Evolutionary conservation across 2,113 vertebrate genomes (phyloP), one percentile per base, ranked within the genome.

Genomic region (Piprites chloris): DNA sequence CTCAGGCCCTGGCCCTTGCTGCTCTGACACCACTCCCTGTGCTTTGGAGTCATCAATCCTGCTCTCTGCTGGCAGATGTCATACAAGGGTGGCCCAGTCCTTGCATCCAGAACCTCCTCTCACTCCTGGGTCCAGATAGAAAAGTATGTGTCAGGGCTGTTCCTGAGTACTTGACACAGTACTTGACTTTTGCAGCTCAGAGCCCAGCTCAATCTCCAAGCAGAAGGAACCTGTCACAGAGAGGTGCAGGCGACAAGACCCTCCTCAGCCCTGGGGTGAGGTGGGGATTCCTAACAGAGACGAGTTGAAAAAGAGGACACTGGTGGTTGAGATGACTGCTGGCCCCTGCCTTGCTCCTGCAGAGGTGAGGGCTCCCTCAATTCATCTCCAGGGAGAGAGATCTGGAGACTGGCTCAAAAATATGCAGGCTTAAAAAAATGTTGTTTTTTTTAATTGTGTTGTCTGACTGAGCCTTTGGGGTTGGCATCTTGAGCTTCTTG

Each of bases 161-260:
- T 90, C 82, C 1, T 2, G 44, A 82, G 37, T 32, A 39, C 56
- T 44, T 1, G 0, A 1, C 0, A 1, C 18, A 52, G 9, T 53
- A n/a, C n/a, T n/a, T n/a, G n/a, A n/a, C n/a, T n/a, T 79, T 84
- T 81, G 59, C 59, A 87, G 87, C 63, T 39, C 67, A 44, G 35
- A 80, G 30, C 46, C 50, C 28, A 65, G 59, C 50, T 20, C 0
- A 1, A 0, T 30, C 28, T 62, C 81, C 61, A 62, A 23, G 46
- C 41, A 71, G 73, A 68, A 69, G 81, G 52, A 66, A 41, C 30
- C 24, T 35, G 58, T 24, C 55, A 19, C 1, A 5, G 32, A 35
- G 42, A 5, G 49, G 11, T 30, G 82, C 23, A n/a, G 75, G 61
- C 1, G 2, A 24, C 1, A 6, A 47, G 65, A 53, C 32, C n/a